Evolutionary conservation across 2,797 vertebrate genomes (phyloP).

Genomic region (Alosa sapidissima): DNA sequence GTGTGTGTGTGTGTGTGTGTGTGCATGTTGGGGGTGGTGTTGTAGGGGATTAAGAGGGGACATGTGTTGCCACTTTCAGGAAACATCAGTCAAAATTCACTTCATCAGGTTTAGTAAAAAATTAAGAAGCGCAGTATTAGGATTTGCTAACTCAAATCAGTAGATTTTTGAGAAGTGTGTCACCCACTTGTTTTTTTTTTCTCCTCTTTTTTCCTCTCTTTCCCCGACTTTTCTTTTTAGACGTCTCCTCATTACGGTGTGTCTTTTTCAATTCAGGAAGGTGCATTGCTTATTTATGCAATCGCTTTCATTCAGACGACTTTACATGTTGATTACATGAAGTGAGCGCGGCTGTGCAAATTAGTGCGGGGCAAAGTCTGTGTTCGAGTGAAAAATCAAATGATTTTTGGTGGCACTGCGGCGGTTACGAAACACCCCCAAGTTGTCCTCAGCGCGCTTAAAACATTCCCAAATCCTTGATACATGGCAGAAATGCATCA

Average conservation of each 20-base stretch:
- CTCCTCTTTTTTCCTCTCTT: neutral
- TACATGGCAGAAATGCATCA: constrained; percentile 41
- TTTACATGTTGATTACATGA: constrained; percentile 14
- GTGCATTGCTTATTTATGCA: constrained; percentile 46
- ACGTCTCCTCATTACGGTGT: constrained; percentile 46
- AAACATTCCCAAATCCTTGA: constrained; percentile 25
- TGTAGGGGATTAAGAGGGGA: constrained; percentile 76
- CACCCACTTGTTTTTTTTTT: constrained; percentile 47
- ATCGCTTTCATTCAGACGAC: constrained; percentile 16
- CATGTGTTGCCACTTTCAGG: constrained; percentile 81
- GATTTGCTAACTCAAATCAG: constrained; percentile 72
- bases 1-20: neutral
- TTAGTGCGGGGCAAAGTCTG: constrained; percentile 12
- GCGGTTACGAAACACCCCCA: constrained; percentile 15
- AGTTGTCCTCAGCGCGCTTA: constrained; percentile 11
- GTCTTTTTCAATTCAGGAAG: constrained; percentile 45
- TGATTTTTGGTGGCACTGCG: constrained; percentile 7
- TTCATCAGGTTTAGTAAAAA: constrained; percentile 80
- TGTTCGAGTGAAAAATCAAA: constrained; percentile 17
- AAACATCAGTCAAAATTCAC: constrained; percentile 78
- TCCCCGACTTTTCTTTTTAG: neutral
- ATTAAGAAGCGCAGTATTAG: constrained; percentile 73
- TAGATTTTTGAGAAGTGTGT: constrained; percentile 51
- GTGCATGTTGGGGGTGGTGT: constrained; percentile 52
- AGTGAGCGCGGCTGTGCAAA: neutral